Percentiles rank a stretch among this genome's conserved stretches.
phyloP scores from a whole-genome alignment of 2,113 vertebrate genomes.

The Ailuropoda melanoleuca region DNA sequence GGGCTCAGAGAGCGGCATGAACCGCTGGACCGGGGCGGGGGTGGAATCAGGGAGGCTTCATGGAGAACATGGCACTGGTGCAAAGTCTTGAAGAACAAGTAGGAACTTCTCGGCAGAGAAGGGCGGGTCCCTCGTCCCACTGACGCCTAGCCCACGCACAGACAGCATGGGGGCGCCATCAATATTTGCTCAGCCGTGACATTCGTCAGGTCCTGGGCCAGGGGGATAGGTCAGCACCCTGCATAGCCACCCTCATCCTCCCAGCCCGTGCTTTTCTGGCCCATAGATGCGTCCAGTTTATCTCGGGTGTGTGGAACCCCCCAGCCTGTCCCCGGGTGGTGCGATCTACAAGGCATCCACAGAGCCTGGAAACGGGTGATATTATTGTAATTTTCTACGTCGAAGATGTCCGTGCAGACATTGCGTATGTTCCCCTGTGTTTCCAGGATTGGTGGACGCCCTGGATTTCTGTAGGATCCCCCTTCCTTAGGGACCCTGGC shows the following conservation, averaged over 20 bases:
- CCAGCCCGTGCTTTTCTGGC: not conserved
- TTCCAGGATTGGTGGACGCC: not conserved
- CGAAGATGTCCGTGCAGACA: not conserved
- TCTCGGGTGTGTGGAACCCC: not conserved
- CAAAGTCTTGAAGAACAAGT: not conserved
- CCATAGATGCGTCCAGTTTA: not conserved
- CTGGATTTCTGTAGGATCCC: not conserved
- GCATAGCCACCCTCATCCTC: not conserved
- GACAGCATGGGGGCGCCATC: not conserved
- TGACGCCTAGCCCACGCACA: accelerated
- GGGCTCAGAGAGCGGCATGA: accelerated
- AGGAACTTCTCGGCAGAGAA: not conserved
- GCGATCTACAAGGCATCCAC: not conserved
- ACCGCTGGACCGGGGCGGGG: too few species aligned
- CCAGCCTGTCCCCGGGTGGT: not conserved
- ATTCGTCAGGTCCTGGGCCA: not conserved
- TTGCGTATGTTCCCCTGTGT: accelerated
- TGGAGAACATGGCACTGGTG: not conserved
- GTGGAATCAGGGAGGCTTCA: accelerated
- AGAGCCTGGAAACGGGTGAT: not conserved
- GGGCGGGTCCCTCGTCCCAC: accelerated
- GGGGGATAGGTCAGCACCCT: not conserved
- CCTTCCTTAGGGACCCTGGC: not conserved
- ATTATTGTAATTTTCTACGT: too few species aligned
- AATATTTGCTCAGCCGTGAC: not conserved